These are phyloP conservation scores for Tetranychus truncatus DNA, from an alignment of 2,888 invertebrate genomes.

Conservation along the genomic window DNA sequence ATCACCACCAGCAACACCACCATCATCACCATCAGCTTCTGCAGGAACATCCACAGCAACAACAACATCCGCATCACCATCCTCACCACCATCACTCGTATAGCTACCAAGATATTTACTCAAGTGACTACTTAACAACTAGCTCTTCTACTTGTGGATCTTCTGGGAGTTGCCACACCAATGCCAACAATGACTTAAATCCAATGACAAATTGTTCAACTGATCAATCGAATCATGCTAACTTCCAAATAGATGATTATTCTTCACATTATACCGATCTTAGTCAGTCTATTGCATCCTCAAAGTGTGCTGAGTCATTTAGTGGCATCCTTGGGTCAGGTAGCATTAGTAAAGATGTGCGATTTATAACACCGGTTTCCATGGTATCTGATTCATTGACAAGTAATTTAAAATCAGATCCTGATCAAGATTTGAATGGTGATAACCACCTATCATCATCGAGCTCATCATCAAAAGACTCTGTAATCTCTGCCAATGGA, in stretches of 20 bases:
- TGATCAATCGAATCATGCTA: background rate
- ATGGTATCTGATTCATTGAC: background rate
- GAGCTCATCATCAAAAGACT: slow-evolving; percentile 13
- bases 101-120: background rate
- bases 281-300: slow-evolving; percentile 25
- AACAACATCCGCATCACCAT: background rate
- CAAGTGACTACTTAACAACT: background rate
- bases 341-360: slow-evolving; percentile 10
- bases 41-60: background rate
- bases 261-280: slow-evolving; percentile 30
- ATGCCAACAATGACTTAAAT: background rate
- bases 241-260: slow-evolving; percentile 10
- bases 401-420: background rate
- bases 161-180: slow-evolving; percentile 4
- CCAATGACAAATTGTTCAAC: slow-evolving; percentile 11
- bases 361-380: slow-evolving; percentile 17
- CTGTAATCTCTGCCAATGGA: slow-evolving; percentile 5
- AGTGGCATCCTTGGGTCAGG: slow-evolving; percentile 20
- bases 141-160: slow-evolving; percentile 11
- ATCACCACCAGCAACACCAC: background rate
- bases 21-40: background rate
- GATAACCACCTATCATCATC: slow-evolving; percentile 10
- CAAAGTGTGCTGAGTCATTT: slow-evolving; percentile 15
- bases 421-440: background rate
- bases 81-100: background rate